A percentile compares a stretch with the other conserved stretches of the same genome.
These are phyloP conservation scores for Thyatira batis DNA, from an alignment of 2,888 invertebrate species.

Conservation along the genomic window DNA sequence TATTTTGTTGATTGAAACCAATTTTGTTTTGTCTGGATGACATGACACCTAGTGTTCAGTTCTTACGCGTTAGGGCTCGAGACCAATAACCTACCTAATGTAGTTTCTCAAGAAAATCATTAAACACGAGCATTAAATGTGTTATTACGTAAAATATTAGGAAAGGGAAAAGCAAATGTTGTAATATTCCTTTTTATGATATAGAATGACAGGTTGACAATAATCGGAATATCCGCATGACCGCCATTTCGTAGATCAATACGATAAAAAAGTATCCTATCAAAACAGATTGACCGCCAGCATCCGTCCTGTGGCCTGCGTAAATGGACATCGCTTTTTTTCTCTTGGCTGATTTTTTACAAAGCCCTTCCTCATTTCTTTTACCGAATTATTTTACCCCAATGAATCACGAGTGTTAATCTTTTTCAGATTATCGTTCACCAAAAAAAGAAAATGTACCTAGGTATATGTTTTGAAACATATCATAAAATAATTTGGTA, in stretches of 20 bases:
- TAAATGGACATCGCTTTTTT: slow-evolving; percentile 8
- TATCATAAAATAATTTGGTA: no score
- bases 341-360: slow-evolving; percentile 14
- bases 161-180: background rate
- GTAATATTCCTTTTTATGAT: background rate
- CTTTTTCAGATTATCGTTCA: background rate
- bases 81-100: no score
- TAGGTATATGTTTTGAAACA: no score
- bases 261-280: slow-evolving; percentile 24
- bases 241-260: slow-evolving; percentile 22
- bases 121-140: no score
- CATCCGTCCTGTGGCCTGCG: slow-evolving; percentile 16
- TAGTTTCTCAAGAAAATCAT: no score
- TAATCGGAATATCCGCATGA: slow-evolving; percentile 6
- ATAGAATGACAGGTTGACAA: background rate
- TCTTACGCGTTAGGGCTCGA: no score
- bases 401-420: background rate
- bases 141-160: background rate
- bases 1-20: no score
- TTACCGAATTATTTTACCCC: slow-evolving; percentile 1
- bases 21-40: no score
- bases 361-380: slow-evolving; percentile 11
- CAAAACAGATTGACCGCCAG: slow-evolving; percentile 23
- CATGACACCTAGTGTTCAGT: no score
- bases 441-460: no score